Evolutionary conservation across 2,797 vertebrate genomes (phyloP).

Genomic region (Gymnothorax javanicus): DNA sequence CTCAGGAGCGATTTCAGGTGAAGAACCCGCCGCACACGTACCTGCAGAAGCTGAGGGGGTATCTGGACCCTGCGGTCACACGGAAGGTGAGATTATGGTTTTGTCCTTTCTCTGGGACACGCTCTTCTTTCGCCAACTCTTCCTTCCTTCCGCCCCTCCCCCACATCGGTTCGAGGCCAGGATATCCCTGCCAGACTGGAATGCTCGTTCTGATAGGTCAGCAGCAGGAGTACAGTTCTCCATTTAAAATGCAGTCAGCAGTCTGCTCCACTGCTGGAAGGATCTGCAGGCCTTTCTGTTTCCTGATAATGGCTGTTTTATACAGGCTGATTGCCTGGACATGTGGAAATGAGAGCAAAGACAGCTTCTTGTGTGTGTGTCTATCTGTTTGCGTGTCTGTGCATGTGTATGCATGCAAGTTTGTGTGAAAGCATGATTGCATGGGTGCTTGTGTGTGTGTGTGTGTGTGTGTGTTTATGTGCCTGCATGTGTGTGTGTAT

Average conservation of each 20-base stretch:
- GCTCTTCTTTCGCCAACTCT: neutral
- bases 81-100: conserved; percentile 82
- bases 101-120: neutral
- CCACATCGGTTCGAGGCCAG: neutral
- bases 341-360: neutral
- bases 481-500: neutral
- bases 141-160: conserved; percentile 19
- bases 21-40: conserved; percentile 98
- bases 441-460: neutral
- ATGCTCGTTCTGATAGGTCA: neutral
- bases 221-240: neutral
- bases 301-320: conserved; percentile 16
- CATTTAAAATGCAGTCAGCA: neutral
- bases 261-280: neutral
- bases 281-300: conserved; percentile 1
- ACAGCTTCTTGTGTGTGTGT: neutral
- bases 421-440: neutral
- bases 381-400: neutral
- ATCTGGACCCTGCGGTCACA: conserved; percentile 93
- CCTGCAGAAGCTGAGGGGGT: conserved; percentile 93
- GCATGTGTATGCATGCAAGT: conserved; percentile 6
- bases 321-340: neutral
- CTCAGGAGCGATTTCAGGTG: conserved; percentile 94
- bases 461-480: neutral
- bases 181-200: conserved; percentile 12